Evolutionary conservation across 2,113 vertebrate species (phyloP).

Genomic region (Rhombomys opimus): DNA sequence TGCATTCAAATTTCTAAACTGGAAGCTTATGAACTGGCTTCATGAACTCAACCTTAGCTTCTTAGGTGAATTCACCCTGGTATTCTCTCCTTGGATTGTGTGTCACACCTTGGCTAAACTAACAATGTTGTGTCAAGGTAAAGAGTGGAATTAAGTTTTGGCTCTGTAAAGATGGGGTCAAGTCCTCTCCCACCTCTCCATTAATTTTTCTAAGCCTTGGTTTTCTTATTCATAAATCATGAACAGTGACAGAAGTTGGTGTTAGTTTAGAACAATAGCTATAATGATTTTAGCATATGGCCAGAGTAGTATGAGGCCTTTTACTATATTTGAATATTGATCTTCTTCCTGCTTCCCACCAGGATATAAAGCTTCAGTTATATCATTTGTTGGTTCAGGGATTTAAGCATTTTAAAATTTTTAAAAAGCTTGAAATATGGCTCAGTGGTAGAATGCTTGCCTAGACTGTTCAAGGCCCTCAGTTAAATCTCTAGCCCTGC

Average conservation of each 20-base stretch:
- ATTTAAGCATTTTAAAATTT: not conserved
- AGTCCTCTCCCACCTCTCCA: not conserved
- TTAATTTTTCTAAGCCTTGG: not conserved
- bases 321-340: not conserved
- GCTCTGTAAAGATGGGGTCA: not conserved
- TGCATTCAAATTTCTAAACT: not conserved
- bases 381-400: not conserved
- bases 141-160: not conserved
- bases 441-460: not conserved
- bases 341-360: not conserved
- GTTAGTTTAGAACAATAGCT: not conserved
- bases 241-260: not conserved
- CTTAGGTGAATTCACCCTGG: conserved; percentile 3
- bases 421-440: not conserved
- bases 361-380: not conserved
- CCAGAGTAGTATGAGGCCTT: not conserved
- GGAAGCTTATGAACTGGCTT: not conserved
- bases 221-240: conserved; percentile 33
- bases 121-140: not conserved
- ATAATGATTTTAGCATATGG: not conserved
- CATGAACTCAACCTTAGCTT: conserved; percentile 2
- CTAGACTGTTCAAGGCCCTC: not conserved
- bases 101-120: not conserved
- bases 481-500: not conserved
- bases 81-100: not conserved